A percentile compares a stretch with the other conserved stretches of the same genome.
Conservation (phyloP, 2,797 vertebrate genomes). For the Gila robusta region DNA sequence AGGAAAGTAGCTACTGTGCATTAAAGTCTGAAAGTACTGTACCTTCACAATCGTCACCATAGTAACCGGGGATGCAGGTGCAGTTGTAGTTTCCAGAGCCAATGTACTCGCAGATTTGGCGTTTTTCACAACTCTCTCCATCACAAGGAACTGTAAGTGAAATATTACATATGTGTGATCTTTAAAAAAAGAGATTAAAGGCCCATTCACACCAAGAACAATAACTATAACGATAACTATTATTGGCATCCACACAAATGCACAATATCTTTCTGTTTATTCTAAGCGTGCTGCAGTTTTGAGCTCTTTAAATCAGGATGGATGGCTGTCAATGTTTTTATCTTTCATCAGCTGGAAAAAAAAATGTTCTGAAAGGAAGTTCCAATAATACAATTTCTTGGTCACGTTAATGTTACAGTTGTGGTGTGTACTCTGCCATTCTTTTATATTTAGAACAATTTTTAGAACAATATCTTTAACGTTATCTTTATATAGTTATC, state of each 20-base stretch:
- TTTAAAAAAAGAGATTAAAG: background rate
- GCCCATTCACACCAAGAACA: background rate
- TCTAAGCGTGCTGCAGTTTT: too few species aligned
- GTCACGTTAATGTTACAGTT: too few species aligned
- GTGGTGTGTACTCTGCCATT: too few species aligned
- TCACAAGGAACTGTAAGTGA: slow-evolving; percentile 68
- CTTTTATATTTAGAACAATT: too few species aligned
- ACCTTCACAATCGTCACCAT: slow-evolving; percentile 84
- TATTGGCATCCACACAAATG: background rate
- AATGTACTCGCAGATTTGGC: slow-evolving; percentile 78
- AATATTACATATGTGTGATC: background rate
- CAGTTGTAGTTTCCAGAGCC: slow-evolving; percentile 77
- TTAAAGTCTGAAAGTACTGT: slow-evolving; percentile 48
- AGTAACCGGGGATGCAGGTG: slow-evolving; percentile 83
- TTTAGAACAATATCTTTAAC: too few species aligned
- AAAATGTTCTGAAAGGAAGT: too few species aligned
- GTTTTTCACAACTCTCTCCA: slow-evolving; percentile 74
- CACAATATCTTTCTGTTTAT: background rate
- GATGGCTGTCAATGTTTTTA: background rate
- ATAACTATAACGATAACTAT: background rate
- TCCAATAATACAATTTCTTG: too few species aligned
- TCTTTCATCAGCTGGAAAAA: too few species aligned
- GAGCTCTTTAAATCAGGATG: background rate
- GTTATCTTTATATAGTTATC: background rate
- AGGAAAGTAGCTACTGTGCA: slow-evolving; percentile 65